These are phyloP conservation scores for Triplophysa tibetana DNA, from an alignment of 2,113 vertebrate species.

Conservation along the genomic window DNA sequence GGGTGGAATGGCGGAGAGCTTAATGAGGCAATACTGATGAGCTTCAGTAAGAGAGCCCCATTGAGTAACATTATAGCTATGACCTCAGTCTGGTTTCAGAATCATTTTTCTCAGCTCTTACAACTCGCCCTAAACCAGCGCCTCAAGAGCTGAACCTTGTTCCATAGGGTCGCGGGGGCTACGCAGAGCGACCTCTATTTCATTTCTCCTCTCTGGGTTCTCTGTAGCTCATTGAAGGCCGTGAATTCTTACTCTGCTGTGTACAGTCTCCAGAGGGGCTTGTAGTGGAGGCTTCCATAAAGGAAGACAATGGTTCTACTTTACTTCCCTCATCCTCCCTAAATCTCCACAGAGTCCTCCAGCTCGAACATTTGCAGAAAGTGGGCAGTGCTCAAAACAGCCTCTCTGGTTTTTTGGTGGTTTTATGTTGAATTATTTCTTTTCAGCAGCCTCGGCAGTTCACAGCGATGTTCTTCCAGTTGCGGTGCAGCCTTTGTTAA, in stretches of 20 bases:
- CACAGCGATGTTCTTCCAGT: slow-evolving; percentile 9
- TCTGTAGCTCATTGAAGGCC: slow-evolving; percentile 31
- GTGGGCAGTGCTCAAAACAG: slow-evolving; percentile 1
- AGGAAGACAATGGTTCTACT: slow-evolving; percentile 32
- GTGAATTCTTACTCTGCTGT: slow-evolving; percentile 33
- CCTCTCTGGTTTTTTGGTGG: slow-evolving; percentile 20
- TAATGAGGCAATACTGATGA: slow-evolving; percentile 50
- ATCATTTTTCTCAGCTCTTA: background rate
- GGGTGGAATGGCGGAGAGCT: slow-evolving; percentile 51
- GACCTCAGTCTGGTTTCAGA: slow-evolving; percentile 43
- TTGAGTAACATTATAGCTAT: slow-evolving; percentile 39
- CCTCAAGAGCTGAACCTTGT: slow-evolving; percentile 26
- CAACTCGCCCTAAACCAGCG: slow-evolving; percentile 25
- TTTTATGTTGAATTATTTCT: slow-evolving; percentile 30
- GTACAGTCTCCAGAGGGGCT: slow-evolving; percentile 31
- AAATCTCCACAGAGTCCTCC: slow-evolving; percentile 18
- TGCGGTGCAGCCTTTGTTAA: slow-evolving; percentile 39
- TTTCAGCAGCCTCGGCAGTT: slow-evolving; percentile 25
- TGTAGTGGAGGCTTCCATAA: slow-evolving; percentile 18
- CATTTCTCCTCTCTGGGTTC: background rate
- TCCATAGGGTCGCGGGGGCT: background rate
- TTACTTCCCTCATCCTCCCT: slow-evolving; percentile 23
- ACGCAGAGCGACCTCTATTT: slow-evolving; percentile 40
- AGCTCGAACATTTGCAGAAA: slow-evolving; percentile 36
- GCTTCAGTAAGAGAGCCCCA: slow-evolving; percentile 39